A percentile compares a stretch with the other conserved stretches of the same genome.
Conservation (phyloP, 2,888 invertebrate species). For the Hyppa rectilinea region DNA sequence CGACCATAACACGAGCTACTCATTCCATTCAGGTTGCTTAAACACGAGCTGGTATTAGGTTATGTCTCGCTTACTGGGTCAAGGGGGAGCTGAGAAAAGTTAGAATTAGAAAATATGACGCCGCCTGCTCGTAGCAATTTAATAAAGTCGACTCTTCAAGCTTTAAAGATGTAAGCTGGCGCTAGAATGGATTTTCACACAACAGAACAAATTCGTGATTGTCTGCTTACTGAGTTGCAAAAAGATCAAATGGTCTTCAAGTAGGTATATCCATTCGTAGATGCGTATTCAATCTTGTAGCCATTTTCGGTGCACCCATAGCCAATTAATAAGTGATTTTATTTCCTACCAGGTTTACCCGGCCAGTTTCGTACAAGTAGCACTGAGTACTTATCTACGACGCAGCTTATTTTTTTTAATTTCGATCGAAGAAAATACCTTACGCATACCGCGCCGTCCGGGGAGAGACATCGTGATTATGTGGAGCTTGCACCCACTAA, state of each 20-base stretch:
- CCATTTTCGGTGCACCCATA: too few relatives aligned
- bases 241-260: background rate
- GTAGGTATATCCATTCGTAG: background rate
- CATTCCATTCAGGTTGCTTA: conserved; percentile 21
- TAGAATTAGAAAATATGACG: conserved; percentile 42
- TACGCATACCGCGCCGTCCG: too few relatives aligned
- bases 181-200: background rate
- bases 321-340: too few relatives aligned
- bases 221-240: background rate
- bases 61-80: conserved; percentile 44
- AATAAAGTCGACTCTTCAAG: conserved; percentile 22
- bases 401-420: too few relatives aligned
- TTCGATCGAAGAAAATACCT: too few relatives aligned
- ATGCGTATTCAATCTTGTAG: background rate
- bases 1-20: background rate
- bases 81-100: conserved; percentile 40
- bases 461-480: too few relatives aligned
- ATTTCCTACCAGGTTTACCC: too few relatives aligned
- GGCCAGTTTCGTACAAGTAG: too few relatives aligned
- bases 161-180: background rate
- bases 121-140: background rate
- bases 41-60: conserved; percentile 25
- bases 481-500: too few relatives aligned
- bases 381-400: too few relatives aligned
- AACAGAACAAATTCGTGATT: background rate